Evolutionary conservation across 2,113 vertebrate species (phyloP).

Genomic region (Siniperca chuatsi): DNA sequence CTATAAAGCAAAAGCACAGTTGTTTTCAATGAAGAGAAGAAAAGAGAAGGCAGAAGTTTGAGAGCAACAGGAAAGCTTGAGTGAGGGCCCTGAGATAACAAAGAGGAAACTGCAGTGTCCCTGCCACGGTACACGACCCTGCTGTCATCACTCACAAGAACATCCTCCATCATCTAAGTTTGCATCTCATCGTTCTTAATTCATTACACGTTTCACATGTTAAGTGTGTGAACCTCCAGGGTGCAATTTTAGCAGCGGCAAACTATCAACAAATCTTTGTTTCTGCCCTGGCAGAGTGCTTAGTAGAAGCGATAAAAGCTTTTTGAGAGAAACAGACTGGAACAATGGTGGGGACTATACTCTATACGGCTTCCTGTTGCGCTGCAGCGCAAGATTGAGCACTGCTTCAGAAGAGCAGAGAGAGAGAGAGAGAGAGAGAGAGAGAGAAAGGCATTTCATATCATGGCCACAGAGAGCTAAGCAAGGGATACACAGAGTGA

Average conservation of each 20-base stretch:
- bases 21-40: conserved; percentile 33
- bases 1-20: conserved; percentile 1
- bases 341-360: conserved; percentile 73
- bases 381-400: conserved; percentile 70
- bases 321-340: conserved; percentile 76
- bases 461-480: conserved; percentile 45
- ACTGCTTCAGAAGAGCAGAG: conserved; percentile 60
- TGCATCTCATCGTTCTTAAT: conserved; percentile 72
- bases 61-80: conserved; percentile 68
- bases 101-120: conserved; percentile 62
- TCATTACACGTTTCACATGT: conserved; percentile 77
- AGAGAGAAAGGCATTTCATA: conserved; percentile 50
- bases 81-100: conserved; percentile 60
- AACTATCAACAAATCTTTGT: conserved; percentile 78
- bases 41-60: conserved; percentile 20
- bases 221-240: conserved; percentile 70
- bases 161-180: conserved; percentile 63
- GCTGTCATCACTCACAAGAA: conserved; percentile 70
- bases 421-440: conserved; percentile 37
- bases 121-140: conserved; percentile 59
- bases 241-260: conserved; percentile 68
- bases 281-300: conserved; percentile 69
- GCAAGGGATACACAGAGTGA: conserved; percentile 58
- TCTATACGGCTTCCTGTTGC: conserved; percentile 81
- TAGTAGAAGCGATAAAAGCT: conserved; percentile 73